Evolutionary conservation across 2,888 invertebrate species (phyloP).

Genomic region (Physocephala rufipes): DNA sequence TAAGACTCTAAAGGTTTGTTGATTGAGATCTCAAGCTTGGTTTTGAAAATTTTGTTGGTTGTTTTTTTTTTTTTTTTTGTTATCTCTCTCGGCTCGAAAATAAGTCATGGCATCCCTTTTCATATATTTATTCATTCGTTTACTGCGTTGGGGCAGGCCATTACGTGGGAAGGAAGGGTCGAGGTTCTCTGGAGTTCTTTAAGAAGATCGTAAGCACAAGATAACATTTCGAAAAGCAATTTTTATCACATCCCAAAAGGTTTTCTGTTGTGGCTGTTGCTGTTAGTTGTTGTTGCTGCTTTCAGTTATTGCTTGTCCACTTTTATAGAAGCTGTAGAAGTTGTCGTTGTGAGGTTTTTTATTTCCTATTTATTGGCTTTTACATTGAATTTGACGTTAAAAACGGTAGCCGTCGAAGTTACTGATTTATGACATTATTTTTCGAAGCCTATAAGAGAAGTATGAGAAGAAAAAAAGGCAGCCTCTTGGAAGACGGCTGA

Average conservation of each 20-base stretch:
- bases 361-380: conserved; percentile 19
- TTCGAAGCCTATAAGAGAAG: neutral
- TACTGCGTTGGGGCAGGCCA: neutral
- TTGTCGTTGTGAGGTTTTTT: neutral
- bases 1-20: too few relatives aligned
- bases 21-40: too few relatives aligned
- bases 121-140: neutral
- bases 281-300: neutral
- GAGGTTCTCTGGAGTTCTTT: neutral
- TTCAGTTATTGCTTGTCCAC: too few relatives aligned
- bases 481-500: neutral
- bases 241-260: neutral
- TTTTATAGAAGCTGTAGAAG: neutral
- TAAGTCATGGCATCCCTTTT: too few relatives aligned
- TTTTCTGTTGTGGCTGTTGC: neutral
- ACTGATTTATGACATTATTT: conserved; percentile 14
- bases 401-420: conserved; percentile 4
- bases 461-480: neutral
- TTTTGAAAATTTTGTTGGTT: too few relatives aligned
- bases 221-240: neutral
- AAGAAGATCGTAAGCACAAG: neutral
- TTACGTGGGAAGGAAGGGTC: too few relatives aligned
- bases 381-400: conserved; percentile 7
- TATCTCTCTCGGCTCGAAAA: too few relatives aligned
- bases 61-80: too few relatives aligned